Conservation (phyloP, 2,797 vertebrate genomes). For the Chaunax sp. region DNA sequence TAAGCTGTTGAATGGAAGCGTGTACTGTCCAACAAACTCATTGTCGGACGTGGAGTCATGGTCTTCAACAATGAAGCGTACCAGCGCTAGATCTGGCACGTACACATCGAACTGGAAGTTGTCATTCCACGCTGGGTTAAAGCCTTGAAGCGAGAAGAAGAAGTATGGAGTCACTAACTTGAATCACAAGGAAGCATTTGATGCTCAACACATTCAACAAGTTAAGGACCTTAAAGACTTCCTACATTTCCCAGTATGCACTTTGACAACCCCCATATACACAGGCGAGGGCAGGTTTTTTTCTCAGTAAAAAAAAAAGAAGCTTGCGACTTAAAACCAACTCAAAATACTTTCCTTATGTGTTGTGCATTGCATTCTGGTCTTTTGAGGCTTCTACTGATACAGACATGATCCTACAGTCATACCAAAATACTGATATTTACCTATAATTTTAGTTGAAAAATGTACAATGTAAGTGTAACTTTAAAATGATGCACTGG, state of each 20-base stretch:
- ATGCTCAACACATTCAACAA: conserved; percentile 1
- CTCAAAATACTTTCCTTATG: background rate
- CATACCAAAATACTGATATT: background rate
- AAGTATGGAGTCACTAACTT: background rate
- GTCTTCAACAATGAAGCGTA: conserved; percentile 93
- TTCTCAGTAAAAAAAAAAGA: no score
- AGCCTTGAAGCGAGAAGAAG: conserved; percentile 79
- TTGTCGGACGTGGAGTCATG: conserved; percentile 88
- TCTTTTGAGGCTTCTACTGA: background rate
- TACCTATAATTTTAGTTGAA: background rate
- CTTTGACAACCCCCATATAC: background rate
- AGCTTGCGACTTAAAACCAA: no score
- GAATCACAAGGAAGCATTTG: background rate
- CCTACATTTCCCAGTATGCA: conserved; percentile 6
- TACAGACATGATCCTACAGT: background rate
- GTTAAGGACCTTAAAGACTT: no score
- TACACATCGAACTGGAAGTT: conserved; percentile 89
- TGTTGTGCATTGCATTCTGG: conserved; percentile 8
- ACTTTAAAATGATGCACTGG: no score
- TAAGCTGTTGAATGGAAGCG: conserved; percentile 90
- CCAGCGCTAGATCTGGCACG: conserved; percentile 90
- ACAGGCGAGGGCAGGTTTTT: no score
- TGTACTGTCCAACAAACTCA: conserved; percentile 93
- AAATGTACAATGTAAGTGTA: no score
- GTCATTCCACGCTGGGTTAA: conserved; percentile 92